Evolutionary conservation across 2,888 invertebrate species (phyloP), one percentile per base, ranked within the genome.

Genomic region (Tyria jacobaeae): DNA sequence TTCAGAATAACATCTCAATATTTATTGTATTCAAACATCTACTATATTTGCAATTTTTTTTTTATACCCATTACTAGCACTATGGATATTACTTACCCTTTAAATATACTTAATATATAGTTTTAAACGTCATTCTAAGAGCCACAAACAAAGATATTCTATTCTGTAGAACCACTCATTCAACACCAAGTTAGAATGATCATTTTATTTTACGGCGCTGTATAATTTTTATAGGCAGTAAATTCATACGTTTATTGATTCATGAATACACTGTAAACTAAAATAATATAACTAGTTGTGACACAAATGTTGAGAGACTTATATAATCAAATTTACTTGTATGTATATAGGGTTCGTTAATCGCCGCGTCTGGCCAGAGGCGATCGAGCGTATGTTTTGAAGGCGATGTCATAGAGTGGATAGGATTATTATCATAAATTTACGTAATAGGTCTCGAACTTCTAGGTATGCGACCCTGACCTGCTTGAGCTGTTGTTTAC

Each of bases 281-380:
- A 39, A 49, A 34, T 55, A 50, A 54, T 39, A 59, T 60, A 31
- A 57, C 25, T 44, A 24, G 47, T 70, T 47, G 37, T 62, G 67
- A 56, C 64, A 66, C 50, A 68, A 62, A 71, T 68, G 62, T 52
- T 51, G 54, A 57, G 64, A 71, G 73, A 68, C 65, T 21, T 17
- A 68, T 71, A 62, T 71, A 66, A 71, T 50, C 34, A 50, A 58
- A 58, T 60, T 47, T 51, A 58, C 62, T 63, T 71, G 68, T 70
- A 74, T 70, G 68, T 73, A 73, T 78, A 75, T 76, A 75, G 76
- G 74, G 76, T 80, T 82, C 61, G 73, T 76, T 81, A 80, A 81
- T 80, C 76, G 72, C 69, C 53, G 57, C 76, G 72, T 65, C 70
- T 74, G 75, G 70, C 74, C 67, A 67, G 66, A 57, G 70, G 67